phyloP scores from a whole-genome alignment of 2,888 invertebrate genomes.

The Fabriciana adippe region DNA sequence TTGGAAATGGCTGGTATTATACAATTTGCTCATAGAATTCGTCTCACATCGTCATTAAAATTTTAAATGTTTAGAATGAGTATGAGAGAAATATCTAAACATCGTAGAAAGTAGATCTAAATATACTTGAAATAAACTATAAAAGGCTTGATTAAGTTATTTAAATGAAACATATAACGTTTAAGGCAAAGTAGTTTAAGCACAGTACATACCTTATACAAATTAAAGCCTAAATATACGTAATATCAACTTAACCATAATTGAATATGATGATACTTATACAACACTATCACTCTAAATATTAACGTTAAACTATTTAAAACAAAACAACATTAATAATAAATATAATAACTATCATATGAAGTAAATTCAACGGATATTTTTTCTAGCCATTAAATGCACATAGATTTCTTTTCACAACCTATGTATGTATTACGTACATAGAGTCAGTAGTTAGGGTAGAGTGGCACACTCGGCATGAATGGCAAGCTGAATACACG shows the following conservation, averaged over 20 bases:
- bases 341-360: not conserved
- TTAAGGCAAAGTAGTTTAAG: too few species aligned
- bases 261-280: too few species aligned
- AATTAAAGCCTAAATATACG: too few species aligned
- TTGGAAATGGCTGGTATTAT: constrained; percentile 5
- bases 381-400: constrained; percentile 20
- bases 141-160: too few species aligned
- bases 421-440: constrained; percentile 29
- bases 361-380: constrained; percentile 1
- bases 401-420: constrained; percentile 33
- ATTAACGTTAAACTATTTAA: not conserved
- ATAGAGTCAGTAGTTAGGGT: constrained; percentile 42
- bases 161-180: too few species aligned
- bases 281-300: not conserved
- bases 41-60: constrained; percentile 7
- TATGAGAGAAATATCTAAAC: too few species aligned
- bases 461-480: constrained; percentile 64
- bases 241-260: too few species aligned
- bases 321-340: not conserved
- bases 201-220: too few species aligned
- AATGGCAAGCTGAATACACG: constrained; percentile 68
- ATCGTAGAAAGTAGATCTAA: too few species aligned
- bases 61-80: not conserved
- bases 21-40: not conserved
- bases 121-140: too few species aligned